phyloP scores from a whole-genome alignment of 37 sponge, comb jelly and placozoan genomes.

The Beroe forskalii region DNA sequence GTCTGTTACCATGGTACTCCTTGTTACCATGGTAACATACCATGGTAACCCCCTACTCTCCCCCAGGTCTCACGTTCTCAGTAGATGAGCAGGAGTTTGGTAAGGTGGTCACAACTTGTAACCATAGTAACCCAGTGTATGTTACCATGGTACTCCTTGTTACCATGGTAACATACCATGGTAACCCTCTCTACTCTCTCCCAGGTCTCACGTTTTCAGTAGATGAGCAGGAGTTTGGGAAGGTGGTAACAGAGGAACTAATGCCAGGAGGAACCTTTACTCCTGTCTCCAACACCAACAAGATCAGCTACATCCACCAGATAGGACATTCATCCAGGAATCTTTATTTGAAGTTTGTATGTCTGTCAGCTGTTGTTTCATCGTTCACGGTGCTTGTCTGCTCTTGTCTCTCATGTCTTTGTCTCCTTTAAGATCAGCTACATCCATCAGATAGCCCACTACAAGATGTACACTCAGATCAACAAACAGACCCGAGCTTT shows the following conservation, averaged over 20 bases:
- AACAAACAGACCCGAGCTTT: constrained; percentile 85
- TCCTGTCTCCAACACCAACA: constrained; percentile 87
- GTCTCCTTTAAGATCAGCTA: too few relatives aligned
- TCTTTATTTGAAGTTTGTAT: background rate
- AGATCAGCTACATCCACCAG: constrained; percentile 91
- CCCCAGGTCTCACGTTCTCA: constrained; percentile 79
- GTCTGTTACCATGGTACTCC: too few relatives aligned
- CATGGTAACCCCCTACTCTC: too few relatives aligned
- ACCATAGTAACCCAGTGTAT: too few relatives aligned
- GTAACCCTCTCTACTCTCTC: too few relatives aligned
- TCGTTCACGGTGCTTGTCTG: too few relatives aligned
- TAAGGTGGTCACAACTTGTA: constrained; percentile 80
- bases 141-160: too few relatives aligned
- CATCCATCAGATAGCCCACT: constrained; percentile 76
- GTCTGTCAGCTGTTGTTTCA: too few relatives aligned
- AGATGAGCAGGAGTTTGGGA: constrained; percentile 89
- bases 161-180: too few relatives aligned
- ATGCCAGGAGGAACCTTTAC: constrained; percentile 84
- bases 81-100: constrained; percentile 91
- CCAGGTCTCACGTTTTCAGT: constrained; percentile 83
- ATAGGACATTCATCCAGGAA: background rate
- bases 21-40: too few relatives aligned
- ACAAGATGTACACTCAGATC: constrained; percentile 84
- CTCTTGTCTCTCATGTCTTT: too few relatives aligned
- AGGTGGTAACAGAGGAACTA: constrained; percentile 88